phyloP scores from a whole-genome alignment of 2,888 invertebrate species.

The Ophion ventricosus region DNA sequence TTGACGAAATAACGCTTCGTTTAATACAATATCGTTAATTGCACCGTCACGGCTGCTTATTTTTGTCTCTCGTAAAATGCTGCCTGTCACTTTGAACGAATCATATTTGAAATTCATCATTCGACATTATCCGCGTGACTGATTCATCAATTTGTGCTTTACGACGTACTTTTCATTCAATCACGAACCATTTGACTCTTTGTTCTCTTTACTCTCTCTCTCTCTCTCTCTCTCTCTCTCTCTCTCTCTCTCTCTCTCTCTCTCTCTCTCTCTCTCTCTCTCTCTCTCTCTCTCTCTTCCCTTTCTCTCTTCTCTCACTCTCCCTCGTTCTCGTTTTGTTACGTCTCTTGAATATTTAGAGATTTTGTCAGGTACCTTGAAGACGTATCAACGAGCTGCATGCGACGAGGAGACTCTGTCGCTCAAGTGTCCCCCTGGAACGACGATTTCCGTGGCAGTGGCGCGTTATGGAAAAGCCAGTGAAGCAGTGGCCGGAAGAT shows the following conservation, averaged over 20 bases:
- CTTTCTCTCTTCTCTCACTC: not conserved
- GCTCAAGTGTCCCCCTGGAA: constrained; percentile 95
- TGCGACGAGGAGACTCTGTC: constrained; percentile 96
- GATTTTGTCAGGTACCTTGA: constrained; percentile 94
- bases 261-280: not conserved
- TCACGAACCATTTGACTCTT: not conserved
- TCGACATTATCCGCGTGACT: not conserved
- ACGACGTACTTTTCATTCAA: constrained; percentile 8
- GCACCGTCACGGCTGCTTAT: not conserved
- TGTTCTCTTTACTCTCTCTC: not conserved
- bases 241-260: not conserved
- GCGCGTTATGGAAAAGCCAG: constrained; percentile 93
- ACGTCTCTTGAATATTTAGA: constrained; percentile 86
- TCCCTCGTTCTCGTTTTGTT: not conserved
- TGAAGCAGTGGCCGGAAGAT: constrained; percentile 84
- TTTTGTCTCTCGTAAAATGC: not conserved
- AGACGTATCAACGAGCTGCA: constrained; percentile 95
- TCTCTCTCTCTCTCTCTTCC: not conserved
- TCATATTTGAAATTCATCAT: constrained; percentile 5
- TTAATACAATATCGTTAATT: not conserved
- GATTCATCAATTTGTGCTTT: constrained; percentile 24
- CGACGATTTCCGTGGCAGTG: constrained; percentile 94
- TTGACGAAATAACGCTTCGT: not conserved
- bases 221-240: not conserved
- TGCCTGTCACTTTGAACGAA: not conserved